These are phyloP conservation scores for Holocentrus rufus DNA, from an alignment of 2,797 vertebrate species.

Conservation along the genomic window DNA sequence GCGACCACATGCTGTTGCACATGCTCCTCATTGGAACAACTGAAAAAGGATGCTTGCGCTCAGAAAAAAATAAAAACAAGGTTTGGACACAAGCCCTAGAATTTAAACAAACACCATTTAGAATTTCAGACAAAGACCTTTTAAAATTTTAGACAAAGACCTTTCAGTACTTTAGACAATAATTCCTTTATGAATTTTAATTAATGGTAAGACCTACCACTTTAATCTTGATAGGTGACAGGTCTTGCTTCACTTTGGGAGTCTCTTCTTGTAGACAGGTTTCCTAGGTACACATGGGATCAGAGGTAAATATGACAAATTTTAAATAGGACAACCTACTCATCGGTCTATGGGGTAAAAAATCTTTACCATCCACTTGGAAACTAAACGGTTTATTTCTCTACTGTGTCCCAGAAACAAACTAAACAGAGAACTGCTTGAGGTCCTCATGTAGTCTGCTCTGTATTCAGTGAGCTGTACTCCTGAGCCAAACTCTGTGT, in stretches of 20 bases:
- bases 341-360: conserved; percentile 9
- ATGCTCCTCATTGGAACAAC: no score
- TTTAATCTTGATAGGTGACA: conserved; percentile 85
- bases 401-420: no score
- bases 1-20: no score
- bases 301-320: conserved; percentile 29
- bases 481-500: conserved; percentile 14
- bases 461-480: conserved; percentile 11
- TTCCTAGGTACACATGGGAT: conserved; percentile 69
- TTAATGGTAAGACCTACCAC: conserved; percentile 73
- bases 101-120: no score
- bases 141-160: no score
- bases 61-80: no score
- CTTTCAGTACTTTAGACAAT: no score
- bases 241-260: conserved; percentile 77
- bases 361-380: background rate
- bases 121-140: no score
- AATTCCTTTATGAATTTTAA: no score
- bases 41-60: no score
- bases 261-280: conserved; percentile 81
- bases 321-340: background rate
- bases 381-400: conserved; percentile 24
- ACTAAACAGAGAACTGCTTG: conserved; percentile 37
- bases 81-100: no score
- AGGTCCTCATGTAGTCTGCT: background rate